Conservation (phyloP, 2,113 vertebrate species). For the Capricornis sumatraensis region DNA sequence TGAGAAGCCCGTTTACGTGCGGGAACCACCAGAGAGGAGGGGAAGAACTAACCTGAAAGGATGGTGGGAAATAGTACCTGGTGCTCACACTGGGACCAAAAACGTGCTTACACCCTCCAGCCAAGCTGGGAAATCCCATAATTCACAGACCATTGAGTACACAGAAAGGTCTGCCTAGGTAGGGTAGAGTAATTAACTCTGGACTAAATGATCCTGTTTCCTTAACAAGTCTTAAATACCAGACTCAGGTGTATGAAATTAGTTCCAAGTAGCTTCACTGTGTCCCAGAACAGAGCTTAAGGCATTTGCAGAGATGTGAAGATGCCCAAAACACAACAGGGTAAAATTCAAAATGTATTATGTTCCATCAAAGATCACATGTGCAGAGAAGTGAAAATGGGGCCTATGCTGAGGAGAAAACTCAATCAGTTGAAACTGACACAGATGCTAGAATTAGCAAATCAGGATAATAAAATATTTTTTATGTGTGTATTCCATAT, state of each 20-base stretch:
- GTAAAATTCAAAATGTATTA: not conserved
- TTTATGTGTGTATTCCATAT: not conserved
- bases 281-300: not conserved
- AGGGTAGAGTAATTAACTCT: not conserved
- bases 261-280: not conserved
- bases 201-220: not conserved
- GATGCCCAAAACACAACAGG: not conserved
- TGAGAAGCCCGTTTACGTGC: accelerated
- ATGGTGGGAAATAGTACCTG: not conserved
- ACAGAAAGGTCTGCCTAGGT: not conserved
- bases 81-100: not conserved
- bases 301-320: not conserved
- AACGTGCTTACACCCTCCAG: not conserved
- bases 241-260: not conserved
- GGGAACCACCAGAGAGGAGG: not conserved
- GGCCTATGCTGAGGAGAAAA: too few species aligned
- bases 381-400: not conserved
- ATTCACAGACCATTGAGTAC: accelerated
- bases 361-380: not conserved
- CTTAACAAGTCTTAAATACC: not conserved
- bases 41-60: not conserved
- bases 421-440: not conserved
- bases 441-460: not conserved
- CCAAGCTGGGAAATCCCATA: too few species aligned
- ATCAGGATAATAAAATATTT: not conserved